A percentile compares a stretch with the other conserved stretches of the same genome.
These are phyloP conservation scores for Araneus ventricosus DNA, from an alignment of 1,140 invertebrate genomes.

Conservation along the genomic window DNA sequence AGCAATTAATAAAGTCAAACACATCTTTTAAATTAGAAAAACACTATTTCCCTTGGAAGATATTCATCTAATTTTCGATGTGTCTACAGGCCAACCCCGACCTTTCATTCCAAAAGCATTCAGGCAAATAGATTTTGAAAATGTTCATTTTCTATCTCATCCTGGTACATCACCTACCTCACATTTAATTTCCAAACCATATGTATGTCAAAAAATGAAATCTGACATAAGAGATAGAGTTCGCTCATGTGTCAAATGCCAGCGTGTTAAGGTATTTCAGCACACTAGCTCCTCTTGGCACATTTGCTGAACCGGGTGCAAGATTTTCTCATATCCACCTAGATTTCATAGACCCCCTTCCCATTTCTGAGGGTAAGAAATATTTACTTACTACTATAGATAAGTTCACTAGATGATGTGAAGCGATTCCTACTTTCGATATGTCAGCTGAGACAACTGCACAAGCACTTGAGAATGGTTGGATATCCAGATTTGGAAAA, in stretches of 20 bases:
- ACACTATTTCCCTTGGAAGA: background rate
- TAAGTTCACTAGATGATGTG: conserved; percentile 80
- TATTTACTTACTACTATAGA: conserved; percentile 80
- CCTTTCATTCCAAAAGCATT: background rate
- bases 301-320: background rate
- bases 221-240: background rate
- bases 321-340: conserved; percentile 79
- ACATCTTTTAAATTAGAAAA: background rate
- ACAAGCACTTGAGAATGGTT: conserved; percentile 77
- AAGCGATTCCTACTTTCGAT: conserved; percentile 79
- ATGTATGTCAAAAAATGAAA: background rate
- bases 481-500: conserved; percentile 79
- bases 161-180: background rate
- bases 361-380: conserved; percentile 77
- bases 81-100: background rate
- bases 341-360: conserved; percentile 81
- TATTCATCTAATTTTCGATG: background rate
- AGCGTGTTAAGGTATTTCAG: background rate
- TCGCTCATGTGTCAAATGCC: background rate
- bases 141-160: conserved; percentile 8
- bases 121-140: background rate
- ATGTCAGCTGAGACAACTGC: conserved; percentile 78
- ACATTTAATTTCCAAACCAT: background rate
- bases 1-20: background rate
- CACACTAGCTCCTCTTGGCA: background rate